These are phyloP conservation scores for Rhabdornis inornatus DNA, from an alignment of 2,113 vertebrate genomes.

Conservation along the genomic window DNA sequence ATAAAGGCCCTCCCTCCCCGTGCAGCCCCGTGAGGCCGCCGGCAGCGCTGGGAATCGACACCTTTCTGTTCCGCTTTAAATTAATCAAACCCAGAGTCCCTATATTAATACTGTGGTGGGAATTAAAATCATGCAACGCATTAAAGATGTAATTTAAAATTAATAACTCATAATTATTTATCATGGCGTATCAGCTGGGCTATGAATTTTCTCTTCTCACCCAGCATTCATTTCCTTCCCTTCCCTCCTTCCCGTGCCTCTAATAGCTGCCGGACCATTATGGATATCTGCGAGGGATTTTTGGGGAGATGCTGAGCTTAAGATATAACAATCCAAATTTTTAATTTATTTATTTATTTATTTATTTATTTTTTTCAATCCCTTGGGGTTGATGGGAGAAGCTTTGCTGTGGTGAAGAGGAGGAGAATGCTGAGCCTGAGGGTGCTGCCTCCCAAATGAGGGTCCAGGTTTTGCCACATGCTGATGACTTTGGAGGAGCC, in stretches of 20 bases:
- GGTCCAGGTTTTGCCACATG: not conserved
- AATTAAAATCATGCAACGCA: conserved; percentile 85
- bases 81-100: conserved; percentile 79
- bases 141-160: conserved; percentile 88
- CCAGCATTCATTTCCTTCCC: conserved; percentile 52
- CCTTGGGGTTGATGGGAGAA: not conserved
- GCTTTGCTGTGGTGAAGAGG: not conserved
- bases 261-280: conserved; percentile 69
- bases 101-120: conserved; percentile 80
- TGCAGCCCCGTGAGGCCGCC: conserved; percentile 53
- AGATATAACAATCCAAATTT: conserved; percentile 41
- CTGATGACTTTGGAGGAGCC: not conserved
- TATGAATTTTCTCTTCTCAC: conserved; percentile 78
- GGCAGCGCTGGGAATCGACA: conserved; percentile 67
- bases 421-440: not conserved
- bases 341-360: not conserved
- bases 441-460: not conserved
- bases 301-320: conserved; percentile 48
- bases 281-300: conserved; percentile 6
- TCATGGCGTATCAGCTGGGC: conserved; percentile 79
- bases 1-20: not conserved
- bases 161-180: conserved; percentile 89
- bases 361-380: too few species aligned
- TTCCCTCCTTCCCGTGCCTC: conserved; percentile 44
- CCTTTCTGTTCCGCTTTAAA: conserved; percentile 77